Conservation (phyloP, 2,797 vertebrate genomes). For the Thaleichthys pacificus region DNA sequence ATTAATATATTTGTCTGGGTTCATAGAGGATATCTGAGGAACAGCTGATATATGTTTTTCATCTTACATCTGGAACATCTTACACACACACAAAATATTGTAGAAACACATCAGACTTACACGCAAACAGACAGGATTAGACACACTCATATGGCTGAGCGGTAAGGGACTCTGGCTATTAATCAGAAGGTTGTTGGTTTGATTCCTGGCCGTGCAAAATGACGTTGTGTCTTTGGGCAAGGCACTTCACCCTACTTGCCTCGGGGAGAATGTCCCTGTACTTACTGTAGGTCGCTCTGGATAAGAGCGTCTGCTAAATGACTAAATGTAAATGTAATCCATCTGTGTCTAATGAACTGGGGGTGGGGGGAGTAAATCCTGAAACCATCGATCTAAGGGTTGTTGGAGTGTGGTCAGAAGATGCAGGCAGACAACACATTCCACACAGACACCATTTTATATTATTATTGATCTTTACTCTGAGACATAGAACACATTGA, state of each 20-base stretch:
- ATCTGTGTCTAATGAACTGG: slow-evolving; percentile 15
- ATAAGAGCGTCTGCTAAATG: too few species aligned
- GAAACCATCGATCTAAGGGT: slow-evolving; percentile 54
- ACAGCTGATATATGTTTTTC: too few species aligned
- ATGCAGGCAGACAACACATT: slow-evolving; percentile 44
- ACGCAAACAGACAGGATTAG: slow-evolving; percentile 14
- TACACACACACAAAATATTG: background rate
- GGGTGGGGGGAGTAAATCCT: slow-evolving; percentile 44
- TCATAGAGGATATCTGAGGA: too few species aligned
- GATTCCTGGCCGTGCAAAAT: too few species aligned
- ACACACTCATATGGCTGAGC: background rate
- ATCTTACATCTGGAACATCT: background rate
- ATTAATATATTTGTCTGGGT: too few species aligned
- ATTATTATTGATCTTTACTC: slow-evolving; percentile 67
- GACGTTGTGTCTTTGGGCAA: too few species aligned
- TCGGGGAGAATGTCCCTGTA: too few species aligned
- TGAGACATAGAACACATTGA: slow-evolving; percentile 60
- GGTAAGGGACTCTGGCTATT: too few species aligned
- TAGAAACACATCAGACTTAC: background rate
- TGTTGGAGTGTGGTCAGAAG: slow-evolving; percentile 38
- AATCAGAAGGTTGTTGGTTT: too few species aligned
- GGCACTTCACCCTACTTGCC: too few species aligned
- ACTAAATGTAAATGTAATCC: background rate
- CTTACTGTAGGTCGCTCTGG: too few species aligned
- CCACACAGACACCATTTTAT: slow-evolving; percentile 65